Evolutionary conservation across 2,797 vertebrate genomes (phyloP), one percentile per base, ranked within the genome.

Genomic region (Crypturellus tataupa): DNA sequence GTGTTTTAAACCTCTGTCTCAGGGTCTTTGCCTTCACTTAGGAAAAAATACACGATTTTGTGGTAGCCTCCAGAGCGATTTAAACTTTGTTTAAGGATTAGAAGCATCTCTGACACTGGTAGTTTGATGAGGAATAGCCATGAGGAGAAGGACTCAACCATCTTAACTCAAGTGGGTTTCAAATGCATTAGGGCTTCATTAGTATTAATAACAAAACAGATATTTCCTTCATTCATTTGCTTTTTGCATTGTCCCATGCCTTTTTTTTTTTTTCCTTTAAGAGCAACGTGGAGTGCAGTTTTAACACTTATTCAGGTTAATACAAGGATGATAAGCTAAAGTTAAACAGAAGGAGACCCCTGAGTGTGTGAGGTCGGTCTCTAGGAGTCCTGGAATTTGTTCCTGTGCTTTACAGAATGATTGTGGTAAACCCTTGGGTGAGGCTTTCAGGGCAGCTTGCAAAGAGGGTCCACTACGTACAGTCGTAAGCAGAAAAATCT

Each of bases 261-360:
- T 70, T 80, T 68, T 58, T 62, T 18, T 10, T 12, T 67, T 35
- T 77, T 85, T 89, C 93, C 78, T 47, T 82, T 11, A 83, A 91
- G 89, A 73, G 47, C 82, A 85, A 90, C 68, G 70, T 82, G 73
- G 89, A 94, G 68, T 87, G 85, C 75, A 94, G 80, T 96, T 96
- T 96, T 95, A 96, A 96, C 91, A 91, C 89, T 94, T 96, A 71
- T 84, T 94, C 77, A 92, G 89, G 91, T 96, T 94, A 94, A 90
- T 94, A 94, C 89, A 94, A 70, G 80, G 89, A 68, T 75, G 95
- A 96, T 97, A 96, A 97, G 85, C 94, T 91, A 77, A 96, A 96
- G 95, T 90, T 94, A 97, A 96, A 96, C 95, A 97, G 83, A 96
- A 81, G 90, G 80, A 95, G 96, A 95, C 93, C 96, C 79, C 91